A percentile compares a stretch with the other conserved stretches of the same genome.
Evolutionary conservation across 2,113 vertebrate genomes (phyloP).

Genomic region (Pachyramphus minor): DNA sequence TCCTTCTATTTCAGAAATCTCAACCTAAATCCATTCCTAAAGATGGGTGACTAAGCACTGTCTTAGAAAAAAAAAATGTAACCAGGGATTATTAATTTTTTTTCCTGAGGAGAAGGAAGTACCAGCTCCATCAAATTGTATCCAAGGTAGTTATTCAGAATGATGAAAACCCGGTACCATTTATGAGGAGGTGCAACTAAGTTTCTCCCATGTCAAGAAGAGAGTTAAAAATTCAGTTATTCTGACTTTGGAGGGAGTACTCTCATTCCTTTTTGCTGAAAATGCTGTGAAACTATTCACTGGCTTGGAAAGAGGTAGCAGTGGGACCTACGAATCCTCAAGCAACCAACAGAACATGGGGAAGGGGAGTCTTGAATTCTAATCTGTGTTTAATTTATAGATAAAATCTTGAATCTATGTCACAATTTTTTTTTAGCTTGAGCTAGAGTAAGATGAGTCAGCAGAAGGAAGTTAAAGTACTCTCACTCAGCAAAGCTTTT

Average conservation of each 20-base stretch:
- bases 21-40: neutral
- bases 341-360: neutral
- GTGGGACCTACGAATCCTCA: neutral
- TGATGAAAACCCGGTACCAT: neutral
- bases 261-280: neutral
- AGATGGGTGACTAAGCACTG: neutral
- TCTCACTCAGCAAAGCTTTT: neutral
- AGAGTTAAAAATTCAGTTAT: neutral
- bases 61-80: neutral
- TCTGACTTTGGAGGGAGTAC: neutral
- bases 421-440: neutral
- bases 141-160: neutral
- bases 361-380: neutral
- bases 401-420: neutral
- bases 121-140: neutral
- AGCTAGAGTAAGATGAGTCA: neutral
- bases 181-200: neutral
- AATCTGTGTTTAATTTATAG: neutral
- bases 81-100: neutral
- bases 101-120: neutral
- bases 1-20: neutral
- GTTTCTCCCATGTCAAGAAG: neutral
- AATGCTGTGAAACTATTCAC: neutral
- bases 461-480: neutral
- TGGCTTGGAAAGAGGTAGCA: neutral